Evolutionary conservation across 2,113 vertebrate genomes (phyloP).

Genomic region (Polypterus bichir): DNA sequence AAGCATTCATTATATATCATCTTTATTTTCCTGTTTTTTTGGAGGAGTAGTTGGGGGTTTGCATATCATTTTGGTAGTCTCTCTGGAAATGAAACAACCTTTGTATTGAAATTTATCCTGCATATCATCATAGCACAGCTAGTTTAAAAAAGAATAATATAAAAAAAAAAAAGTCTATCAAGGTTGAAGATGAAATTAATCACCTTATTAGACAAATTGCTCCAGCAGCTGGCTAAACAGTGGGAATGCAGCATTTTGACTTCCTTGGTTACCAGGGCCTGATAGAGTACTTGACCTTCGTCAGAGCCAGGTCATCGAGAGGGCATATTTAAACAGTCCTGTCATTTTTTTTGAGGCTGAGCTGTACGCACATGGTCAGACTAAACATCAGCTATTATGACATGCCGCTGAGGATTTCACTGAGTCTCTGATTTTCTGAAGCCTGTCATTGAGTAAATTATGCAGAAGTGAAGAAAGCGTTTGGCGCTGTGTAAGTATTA

Average conservation of each 20-base stretch:
- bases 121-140: no score
- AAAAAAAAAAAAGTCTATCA: neutral
- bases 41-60: no score
- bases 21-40: no score
- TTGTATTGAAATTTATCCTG: no score
- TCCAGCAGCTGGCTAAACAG: conserved; percentile 35
- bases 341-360: conserved; percentile 17
- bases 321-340: conserved; percentile 34
- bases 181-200: conserved; percentile 26
- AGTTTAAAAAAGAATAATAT: no score
- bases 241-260: conserved; percentile 30
- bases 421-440: neutral
- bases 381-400: neutral
- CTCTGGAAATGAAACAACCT: no score
- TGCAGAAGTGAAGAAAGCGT: conserved; percentile 29
- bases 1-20: no score
- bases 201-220: conserved; percentile 29
- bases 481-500: conserved; percentile 28
- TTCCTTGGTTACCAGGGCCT: conserved; percentile 45
- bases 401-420: neutral
- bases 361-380: conserved; percentile 8
- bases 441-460: conserved; percentile 23
- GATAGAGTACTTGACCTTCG: conserved; percentile 49
- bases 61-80: no score
- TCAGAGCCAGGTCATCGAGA: conserved; percentile 37